A percentile compares a stretch with the other conserved stretches of the same genome.
phyloP scores from a whole-genome alignment of 2,888 invertebrate species.

The Empis livida region DNA sequence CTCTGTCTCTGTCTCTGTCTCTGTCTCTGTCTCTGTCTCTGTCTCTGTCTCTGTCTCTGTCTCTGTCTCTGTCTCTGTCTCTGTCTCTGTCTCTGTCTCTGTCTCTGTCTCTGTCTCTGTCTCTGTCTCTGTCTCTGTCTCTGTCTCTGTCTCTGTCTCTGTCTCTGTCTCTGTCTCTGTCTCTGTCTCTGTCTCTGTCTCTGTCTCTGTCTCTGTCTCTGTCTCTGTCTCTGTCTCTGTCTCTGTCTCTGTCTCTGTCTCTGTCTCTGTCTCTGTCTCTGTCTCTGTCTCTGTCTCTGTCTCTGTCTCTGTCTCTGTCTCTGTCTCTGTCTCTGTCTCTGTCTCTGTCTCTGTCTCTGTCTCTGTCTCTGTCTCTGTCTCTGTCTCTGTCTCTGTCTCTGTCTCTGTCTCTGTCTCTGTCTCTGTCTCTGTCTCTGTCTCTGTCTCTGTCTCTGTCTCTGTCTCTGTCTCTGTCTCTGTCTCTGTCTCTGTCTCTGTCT shows the following conservation, averaged over 20 bases:
- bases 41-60: not conserved
- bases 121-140: not conserved
- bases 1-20: not conserved
- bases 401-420: not conserved
- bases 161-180: not conserved
- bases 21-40: not conserved
- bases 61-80: not conserved
- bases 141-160: not conserved
- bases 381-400: not conserved
- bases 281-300: not conserved
- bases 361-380: not conserved
- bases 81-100: not conserved
- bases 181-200: not conserved
- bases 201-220: not conserved
- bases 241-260: not conserved
- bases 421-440: not conserved
- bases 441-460: not conserved
- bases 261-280: not conserved
- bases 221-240: not conserved
- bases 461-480: not conserved
- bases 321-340: not conserved
- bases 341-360: not conserved
- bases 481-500: not conserved
- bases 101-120: not conserved
- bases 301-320: not conserved